Evolutionary conservation across 2,113 vertebrate genomes (phyloP).

Genomic region (Oreocharis arfaki): DNA sequence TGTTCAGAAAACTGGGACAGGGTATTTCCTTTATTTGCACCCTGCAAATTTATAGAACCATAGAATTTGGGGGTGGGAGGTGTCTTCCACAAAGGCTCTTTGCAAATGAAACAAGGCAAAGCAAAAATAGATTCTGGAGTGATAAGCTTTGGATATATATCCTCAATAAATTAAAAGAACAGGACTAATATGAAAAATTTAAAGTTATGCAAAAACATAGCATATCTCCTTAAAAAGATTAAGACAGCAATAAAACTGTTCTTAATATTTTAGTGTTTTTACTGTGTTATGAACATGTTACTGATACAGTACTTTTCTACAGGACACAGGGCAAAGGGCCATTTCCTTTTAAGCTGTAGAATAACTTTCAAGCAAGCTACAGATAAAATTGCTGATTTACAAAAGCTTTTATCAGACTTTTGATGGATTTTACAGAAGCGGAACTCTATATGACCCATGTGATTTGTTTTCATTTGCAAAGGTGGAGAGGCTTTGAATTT

Average conservation of each 20-base stretch:
- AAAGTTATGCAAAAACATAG: not conserved
- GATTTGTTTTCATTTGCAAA: slow-evolving; percentile 75
- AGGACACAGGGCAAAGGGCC: not conserved
- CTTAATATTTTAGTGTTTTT: not conserved
- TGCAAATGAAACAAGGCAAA: not conserved
- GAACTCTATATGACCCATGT: slow-evolving; percentile 64
- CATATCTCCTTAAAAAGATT: not conserved
- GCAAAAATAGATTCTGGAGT: not conserved
- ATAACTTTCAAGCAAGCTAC: slow-evolving; percentile 58
- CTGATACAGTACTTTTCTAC: slow-evolving; percentile 27
- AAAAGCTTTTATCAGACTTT: slow-evolving; percentile 69
- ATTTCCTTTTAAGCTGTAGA: slow-evolving; percentile 49
- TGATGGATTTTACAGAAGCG: slow-evolving; percentile 68
- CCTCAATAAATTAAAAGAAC: not conserved
- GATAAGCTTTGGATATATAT: not conserved
- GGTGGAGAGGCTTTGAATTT: slow-evolving; percentile 73
- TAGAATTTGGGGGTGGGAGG: not conserved
- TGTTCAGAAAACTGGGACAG: not conserved
- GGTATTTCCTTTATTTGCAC: not conserved
- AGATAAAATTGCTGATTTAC: slow-evolving; percentile 69
- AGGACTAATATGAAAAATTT: not conserved
- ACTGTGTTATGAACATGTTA: not conserved
- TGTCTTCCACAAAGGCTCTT: not conserved
- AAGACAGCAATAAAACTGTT: not conserved
- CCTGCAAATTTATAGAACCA: not conserved